Percentiles rank a stretch among this genome's conserved stretches.
Conservation (phyloP, 2,797 vertebrate species). For the Poeciliopsis infans region DNA sequence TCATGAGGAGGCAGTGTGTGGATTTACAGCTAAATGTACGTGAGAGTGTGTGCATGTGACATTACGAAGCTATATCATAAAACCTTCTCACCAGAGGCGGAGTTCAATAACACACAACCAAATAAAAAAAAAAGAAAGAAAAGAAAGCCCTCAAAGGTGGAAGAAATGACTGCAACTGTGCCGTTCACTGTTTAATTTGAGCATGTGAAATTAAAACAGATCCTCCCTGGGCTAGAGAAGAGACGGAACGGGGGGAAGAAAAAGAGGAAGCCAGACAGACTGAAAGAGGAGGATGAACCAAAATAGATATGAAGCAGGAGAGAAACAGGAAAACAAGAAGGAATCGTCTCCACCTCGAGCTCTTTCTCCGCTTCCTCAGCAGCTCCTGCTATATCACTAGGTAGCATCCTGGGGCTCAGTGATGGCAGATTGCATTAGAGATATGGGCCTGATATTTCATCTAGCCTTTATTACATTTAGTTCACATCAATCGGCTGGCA, state of each 20-base stretch:
- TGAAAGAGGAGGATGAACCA: slow-evolving; percentile 14
- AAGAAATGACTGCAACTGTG: slow-evolving; percentile 43
- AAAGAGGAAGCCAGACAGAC: slow-evolving; percentile 14
- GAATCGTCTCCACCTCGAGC: neutral
- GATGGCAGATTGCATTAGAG: slow-evolving; percentile 81
- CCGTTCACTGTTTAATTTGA: slow-evolving; percentile 52
- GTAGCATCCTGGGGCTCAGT: slow-evolving; percentile 68
- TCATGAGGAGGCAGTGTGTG: slow-evolving; percentile 10
- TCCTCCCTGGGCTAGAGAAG: slow-evolving; percentile 41
- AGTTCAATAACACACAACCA: slow-evolving; percentile 62
- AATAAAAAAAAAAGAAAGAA: slow-evolving; percentile 54
- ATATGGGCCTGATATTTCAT: slow-evolving; percentile 83
- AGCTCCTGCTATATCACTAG: slow-evolving; percentile 63
- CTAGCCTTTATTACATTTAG: slow-evolving; percentile 84
- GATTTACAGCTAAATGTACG: slow-evolving; percentile 20
- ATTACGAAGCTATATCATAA: slow-evolving; percentile 50
- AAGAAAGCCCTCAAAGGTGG: slow-evolving; percentile 53
- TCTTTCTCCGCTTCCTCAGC: slow-evolving; percentile 22
- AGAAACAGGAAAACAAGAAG: neutral
- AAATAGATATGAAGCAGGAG: slow-evolving; percentile 10
- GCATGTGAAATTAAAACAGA: slow-evolving; percentile 63
- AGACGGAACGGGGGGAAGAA: slow-evolving; percentile 27
- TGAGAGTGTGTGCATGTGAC: slow-evolving; percentile 3
- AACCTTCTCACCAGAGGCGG: slow-evolving; percentile 45
- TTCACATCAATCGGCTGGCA: slow-evolving; percentile 80